Evolutionary conservation across 2,797 vertebrate species (phyloP).

Genomic region (Natrix natrix): DNA sequence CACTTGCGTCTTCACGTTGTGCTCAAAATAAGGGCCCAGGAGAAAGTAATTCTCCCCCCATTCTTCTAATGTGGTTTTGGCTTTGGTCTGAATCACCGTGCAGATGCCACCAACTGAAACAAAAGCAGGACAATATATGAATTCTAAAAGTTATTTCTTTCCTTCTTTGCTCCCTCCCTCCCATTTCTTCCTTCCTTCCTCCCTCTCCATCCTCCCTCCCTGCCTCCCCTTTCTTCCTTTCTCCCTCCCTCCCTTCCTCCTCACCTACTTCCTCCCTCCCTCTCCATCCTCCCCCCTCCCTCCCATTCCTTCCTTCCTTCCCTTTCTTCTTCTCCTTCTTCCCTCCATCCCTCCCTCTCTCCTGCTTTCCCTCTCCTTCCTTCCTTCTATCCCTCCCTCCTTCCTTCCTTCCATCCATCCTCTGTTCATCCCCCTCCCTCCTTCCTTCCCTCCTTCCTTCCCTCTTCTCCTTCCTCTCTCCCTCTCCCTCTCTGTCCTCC

Average conservation of each 20-base stretch:
- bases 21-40: conserved; percentile 91
- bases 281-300: rapidly evolving
- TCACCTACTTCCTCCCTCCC: neutral
- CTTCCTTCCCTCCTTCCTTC: too few relatives aligned
- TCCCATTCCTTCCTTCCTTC: too few relatives aligned
- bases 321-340: too few relatives aligned
- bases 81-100: conserved; percentile 96
- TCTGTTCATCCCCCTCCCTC: rapidly evolving
- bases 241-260: neutral
- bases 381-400: rapidly evolving
- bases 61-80: conserved; percentile 90
- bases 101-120: conserved; percentile 93
- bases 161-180: neutral
- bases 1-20: conserved; percentile 93
- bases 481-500: rapidly evolving
- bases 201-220: rapidly evolving
- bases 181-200: too few relatives aligned
- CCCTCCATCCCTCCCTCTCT: rapidly evolving
- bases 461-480: too few relatives aligned
- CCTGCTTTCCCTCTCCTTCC: neutral
- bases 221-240: rapidly evolving
- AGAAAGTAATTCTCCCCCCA: conserved; percentile 96
- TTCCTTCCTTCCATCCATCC: neutral
- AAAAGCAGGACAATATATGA: conserved; percentile 23
- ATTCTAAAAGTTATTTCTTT: neutral